Base-by-base conservation (phyloP, 35 echinoderm and acorn worm genomes). In the Ptychodera flava region DNA sequence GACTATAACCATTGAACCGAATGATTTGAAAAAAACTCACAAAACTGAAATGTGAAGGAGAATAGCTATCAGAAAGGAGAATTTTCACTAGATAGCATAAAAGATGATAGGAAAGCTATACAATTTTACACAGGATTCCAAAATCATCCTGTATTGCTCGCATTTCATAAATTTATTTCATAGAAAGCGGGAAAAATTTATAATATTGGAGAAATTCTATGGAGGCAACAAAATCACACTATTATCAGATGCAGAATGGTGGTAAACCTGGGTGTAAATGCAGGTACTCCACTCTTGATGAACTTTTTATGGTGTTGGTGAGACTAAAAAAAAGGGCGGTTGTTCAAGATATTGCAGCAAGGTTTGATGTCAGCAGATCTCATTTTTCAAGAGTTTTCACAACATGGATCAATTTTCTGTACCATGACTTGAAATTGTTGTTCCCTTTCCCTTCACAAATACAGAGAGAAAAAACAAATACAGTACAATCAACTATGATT, bases 81-180 rank as follows among this genome's bases (percentile, higher is more conserved):
- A n/a, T n/a, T n/a, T n/a, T n/a, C n/a, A n/a, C n/a, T n/a, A n/a
- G n/a, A n/a, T n/a, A n/a, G n/a, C n/a, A n/a, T n/a, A n/a, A 16
- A 78, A 15, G 52, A 86, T n/a, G 33, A 86, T 31, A 31, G 77
- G 28, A 77, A 6, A 31, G 77, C 29, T 28, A n/a, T 77, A 31
- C 52, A 79, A n/a, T 86, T 86, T 78, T 86, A 86, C 38, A 86
- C 85, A 1, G 85, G 85, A 78, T 28, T 86, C 1, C 85, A 36
- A 1, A 76, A 12, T 22, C 77, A 31, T 30, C 1, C 36, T n/a
- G 77, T 34, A 78, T 86, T 86, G 28, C 14, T 77, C 28, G 36
- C 52, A 78, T 22, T 86, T 31, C 33, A 76, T 22, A 77, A 35
- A 15, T 38, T 86, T 12, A 6, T 86, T n/a, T n/a, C n/a, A n/a